These are phyloP conservation scores for Caenorhabditis inopinata DNA, from an alignment of 1,140 invertebrate species.

Conservation along the genomic window DNA sequence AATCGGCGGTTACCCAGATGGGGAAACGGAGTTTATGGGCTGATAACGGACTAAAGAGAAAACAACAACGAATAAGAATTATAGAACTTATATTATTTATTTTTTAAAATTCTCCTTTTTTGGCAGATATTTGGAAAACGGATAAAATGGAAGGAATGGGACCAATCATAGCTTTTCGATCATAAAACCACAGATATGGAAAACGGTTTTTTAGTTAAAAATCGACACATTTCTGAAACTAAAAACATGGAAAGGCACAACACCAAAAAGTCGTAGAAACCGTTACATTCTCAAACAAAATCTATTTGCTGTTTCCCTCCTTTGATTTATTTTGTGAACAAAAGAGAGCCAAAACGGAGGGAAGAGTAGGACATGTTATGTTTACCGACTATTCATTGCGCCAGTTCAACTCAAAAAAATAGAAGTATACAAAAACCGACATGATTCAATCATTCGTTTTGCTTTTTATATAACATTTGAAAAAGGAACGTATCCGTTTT, in stretches of 20 bases:
- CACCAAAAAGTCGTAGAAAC: neutral
- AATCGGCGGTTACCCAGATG: too few relatives aligned
- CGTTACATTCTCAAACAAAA: slow-evolving; percentile 16
- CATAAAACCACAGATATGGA: neutral
- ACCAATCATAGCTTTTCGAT: neutral
- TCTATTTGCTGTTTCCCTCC: slow-evolving; percentile 1
- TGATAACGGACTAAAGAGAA: neutral
- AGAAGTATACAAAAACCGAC: neutral
- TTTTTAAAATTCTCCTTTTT: neutral
- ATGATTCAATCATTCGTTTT: too few relatives aligned
- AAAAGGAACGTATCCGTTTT: neutral
- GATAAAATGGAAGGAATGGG: neutral
- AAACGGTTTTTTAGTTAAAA: too few relatives aligned
- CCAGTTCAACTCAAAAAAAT: neutral
- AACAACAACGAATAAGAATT: neutral
- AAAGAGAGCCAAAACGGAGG: neutral
- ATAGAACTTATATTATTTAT: neutral
- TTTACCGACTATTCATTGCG: too few relatives aligned
- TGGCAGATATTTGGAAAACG: neutral
- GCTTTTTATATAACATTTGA: too few relatives aligned
- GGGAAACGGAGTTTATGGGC: too few relatives aligned
- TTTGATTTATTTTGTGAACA: neutral
- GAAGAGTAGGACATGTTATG: slow-evolving; percentile 12
- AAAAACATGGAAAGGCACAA: neutral
- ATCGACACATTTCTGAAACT: too few relatives aligned